These are phyloP conservation scores for Lochmaea crataegi DNA, from an alignment of 2,888 invertebrate genomes.

Conservation along the genomic window DNA sequence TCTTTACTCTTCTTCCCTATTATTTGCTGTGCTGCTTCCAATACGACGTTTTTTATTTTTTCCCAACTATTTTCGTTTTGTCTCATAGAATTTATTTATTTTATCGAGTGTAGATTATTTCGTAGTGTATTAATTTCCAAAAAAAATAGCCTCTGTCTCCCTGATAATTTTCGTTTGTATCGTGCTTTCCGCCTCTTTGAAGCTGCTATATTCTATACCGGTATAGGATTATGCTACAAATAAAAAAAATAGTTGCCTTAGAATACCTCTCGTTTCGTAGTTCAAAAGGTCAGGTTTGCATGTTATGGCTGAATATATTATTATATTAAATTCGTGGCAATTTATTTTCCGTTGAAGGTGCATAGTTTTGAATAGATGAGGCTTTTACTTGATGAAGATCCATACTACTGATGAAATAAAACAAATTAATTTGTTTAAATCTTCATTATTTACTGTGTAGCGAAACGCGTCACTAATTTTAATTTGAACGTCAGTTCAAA, in stretches of 20 bases:
- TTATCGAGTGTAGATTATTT: background rate
- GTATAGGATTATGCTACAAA: slow-evolving; percentile 42
- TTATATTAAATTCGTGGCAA: slow-evolving; percentile 24
- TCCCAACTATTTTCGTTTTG: too few relatives aligned
- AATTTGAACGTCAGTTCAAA: too few relatives aligned
- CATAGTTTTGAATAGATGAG: too few relatives aligned
- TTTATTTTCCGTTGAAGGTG: slow-evolving; percentile 1
- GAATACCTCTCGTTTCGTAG: slow-evolving; percentile 20
- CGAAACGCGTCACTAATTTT: too few relatives aligned
- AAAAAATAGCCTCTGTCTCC: slow-evolving; percentile 6
- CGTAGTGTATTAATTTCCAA: background rate
- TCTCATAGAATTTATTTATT: background rate
- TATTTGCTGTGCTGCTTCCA: too few relatives aligned
- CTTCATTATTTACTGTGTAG: too few relatives aligned
- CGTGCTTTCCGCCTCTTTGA: slow-evolving; percentile 54
- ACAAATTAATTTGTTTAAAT: too few relatives aligned
- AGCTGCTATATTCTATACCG: slow-evolving; percentile 48
- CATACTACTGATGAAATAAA: too few relatives aligned
- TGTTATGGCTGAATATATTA: slow-evolving; percentile 22
- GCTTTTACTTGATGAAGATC: too few relatives aligned
- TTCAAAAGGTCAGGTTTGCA: slow-evolving; percentile 19
- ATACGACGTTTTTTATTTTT: too few relatives aligned
- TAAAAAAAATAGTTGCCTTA: slow-evolving; percentile 8
- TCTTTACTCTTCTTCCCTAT: too few relatives aligned
- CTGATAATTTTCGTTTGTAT: slow-evolving; percentile 54